Conservation (phyloP, 2,888 invertebrate genomes). For the Ornithoptera alexandrae region DNA sequence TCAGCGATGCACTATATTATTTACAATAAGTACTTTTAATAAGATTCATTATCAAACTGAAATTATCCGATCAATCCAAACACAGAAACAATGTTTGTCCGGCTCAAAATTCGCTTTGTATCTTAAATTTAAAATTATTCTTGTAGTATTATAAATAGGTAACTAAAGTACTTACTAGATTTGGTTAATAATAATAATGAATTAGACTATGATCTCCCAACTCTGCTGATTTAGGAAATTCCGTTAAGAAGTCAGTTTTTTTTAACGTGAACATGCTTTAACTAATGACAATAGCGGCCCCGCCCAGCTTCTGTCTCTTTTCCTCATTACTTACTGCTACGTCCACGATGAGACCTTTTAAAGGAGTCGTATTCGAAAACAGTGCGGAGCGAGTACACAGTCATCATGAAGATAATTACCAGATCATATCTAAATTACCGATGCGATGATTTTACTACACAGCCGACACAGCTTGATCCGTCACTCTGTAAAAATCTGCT, state of each 20-base stretch:
- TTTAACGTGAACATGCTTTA: not conserved
- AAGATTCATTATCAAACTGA: too few species aligned
- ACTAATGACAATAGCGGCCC: not conserved
- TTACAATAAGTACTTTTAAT: too few species aligned
- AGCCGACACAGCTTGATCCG: conserved; percentile 32
- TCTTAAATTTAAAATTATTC: too few species aligned
- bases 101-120: too few species aligned
- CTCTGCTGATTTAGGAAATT: not conserved
- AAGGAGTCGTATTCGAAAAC: not conserved
- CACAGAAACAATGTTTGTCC: too few species aligned
- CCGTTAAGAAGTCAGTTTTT: too few species aligned
- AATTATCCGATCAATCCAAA: too few species aligned
- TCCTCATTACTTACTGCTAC: not conserved
- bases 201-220: not conserved
- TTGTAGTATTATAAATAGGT: too few species aligned
- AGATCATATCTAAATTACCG: conserved; percentile 52
- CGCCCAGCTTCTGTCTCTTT: conserved; percentile 8
- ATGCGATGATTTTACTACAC: conserved; percentile 31
- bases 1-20: not conserved
- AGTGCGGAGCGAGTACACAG: conserved; percentile 43
- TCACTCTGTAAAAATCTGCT: conserved; percentile 8
- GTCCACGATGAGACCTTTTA: conserved; percentile 4
- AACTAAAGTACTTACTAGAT: too few species aligned
- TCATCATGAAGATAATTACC: conserved; percentile 44
- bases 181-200: too few species aligned